Evolutionary conservation across 2,797 vertebrate species (phyloP).

Genomic region (Molossus molossus): DNA sequence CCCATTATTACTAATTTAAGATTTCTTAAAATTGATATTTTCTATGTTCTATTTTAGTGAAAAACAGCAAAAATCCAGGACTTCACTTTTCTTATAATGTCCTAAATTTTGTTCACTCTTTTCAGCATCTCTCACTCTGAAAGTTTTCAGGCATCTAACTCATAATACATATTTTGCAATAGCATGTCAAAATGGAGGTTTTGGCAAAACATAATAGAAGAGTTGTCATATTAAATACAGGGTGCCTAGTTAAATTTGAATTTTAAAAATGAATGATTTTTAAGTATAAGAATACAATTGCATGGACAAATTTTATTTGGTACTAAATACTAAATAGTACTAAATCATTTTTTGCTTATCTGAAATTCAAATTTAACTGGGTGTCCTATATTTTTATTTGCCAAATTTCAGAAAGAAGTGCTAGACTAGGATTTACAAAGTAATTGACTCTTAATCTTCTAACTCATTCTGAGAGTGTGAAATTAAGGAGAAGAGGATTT

Average conservation of each 20-base stretch:
- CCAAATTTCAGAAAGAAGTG: neutral
- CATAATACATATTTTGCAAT: neutral
- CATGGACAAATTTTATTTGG: neutral
- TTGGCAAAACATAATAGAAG: neutral
- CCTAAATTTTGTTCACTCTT: neutral
- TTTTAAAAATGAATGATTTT: neutral
- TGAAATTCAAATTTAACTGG: neutral
- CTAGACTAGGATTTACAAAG: neutral
- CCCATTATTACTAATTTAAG: neutral
- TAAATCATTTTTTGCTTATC: neutral
- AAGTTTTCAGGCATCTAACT: constrained; percentile 6
- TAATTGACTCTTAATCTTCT: neutral
- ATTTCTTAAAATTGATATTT: neutral
- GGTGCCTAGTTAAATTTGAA: constrained; percentile 11
- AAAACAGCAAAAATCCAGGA: constrained; percentile 12
- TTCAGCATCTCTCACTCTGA: neutral
- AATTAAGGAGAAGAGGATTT: neutral
- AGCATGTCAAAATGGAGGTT: neutral
- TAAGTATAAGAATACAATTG: neutral
- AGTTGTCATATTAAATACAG: constrained; percentile 23
- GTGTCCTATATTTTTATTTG: constrained; percentile 10
- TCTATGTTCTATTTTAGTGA: neutral
- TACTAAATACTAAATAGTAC: neutral
- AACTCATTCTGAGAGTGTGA: neutral
- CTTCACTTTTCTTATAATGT: constrained; percentile 18